phyloP scores from a whole-genome alignment of 2,113 vertebrate species.

The Uropsilus gracilis region DNA sequence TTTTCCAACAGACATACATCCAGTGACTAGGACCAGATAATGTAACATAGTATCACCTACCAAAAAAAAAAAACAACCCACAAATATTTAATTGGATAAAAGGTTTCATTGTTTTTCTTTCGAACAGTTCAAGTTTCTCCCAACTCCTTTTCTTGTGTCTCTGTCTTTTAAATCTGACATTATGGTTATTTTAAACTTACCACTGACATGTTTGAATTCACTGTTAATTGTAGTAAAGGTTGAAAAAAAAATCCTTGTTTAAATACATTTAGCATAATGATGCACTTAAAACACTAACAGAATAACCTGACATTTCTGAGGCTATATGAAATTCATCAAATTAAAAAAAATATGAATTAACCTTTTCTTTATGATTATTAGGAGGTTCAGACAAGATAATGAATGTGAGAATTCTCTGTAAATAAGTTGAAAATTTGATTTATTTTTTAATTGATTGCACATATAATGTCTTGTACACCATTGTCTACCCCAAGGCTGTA shows the following conservation, averaged over 20 bases:
- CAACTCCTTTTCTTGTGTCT: neutral
- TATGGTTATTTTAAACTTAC: neutral
- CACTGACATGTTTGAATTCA: neutral
- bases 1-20: conserved; percentile 98
- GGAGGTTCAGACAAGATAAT: neutral
- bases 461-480: too few species aligned
- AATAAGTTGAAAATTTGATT: too few species aligned
- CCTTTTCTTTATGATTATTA: neutral
- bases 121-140: conserved; percentile 22
- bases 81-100: conserved; percentile 9
- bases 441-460: too few species aligned
- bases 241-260: neutral
- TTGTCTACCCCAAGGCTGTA: too few species aligned
- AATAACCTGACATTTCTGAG: neutral
- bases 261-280: neutral
- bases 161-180: conserved; percentile 40
- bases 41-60: conserved; percentile 95
- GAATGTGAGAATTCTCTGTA: neutral
- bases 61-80: conserved; percentile 61
- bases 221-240: neutral
- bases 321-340: neutral
- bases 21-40: conserved; percentile 96
- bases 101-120: neutral
- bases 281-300: conserved; percentile 7
- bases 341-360: neutral